These are phyloP conservation scores for Antechinus stuartii DNA, from an alignment of 2,113 vertebrate species.

Conservation along the genomic window DNA sequence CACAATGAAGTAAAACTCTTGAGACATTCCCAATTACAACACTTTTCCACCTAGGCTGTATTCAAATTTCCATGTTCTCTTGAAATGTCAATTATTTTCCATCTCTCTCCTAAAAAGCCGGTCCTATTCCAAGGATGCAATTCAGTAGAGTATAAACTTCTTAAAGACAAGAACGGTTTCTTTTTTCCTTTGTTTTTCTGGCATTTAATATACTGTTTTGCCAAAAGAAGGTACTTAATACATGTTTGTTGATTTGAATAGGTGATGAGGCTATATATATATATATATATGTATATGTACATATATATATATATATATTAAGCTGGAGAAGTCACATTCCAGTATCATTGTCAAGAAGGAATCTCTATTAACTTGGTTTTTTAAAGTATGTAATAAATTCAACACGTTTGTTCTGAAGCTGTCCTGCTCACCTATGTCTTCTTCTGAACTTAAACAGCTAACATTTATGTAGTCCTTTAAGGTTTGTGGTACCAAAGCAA, in stretches of 20 bases:
- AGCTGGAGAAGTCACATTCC: too few relatives aligned
- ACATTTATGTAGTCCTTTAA: too few relatives aligned
- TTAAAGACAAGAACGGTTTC: not conserved
- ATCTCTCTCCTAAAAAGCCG: slow-evolving; percentile 53
- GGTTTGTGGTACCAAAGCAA: too few relatives aligned
- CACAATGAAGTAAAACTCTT: slow-evolving; percentile 38
- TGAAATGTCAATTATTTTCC: slow-evolving; percentile 55
- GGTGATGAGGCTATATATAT: not conserved
- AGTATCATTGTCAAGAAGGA: too few relatives aligned
- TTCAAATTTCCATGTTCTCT: slow-evolving; percentile 33
- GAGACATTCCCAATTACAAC: not conserved
- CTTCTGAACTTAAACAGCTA: too few relatives aligned
- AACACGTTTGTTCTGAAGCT: not conserved
- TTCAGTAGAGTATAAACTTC: not conserved
- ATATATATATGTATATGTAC: too few relatives aligned
- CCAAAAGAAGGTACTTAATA: not conserved
- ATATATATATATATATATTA: too few relatives aligned
- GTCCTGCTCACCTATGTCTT: too few relatives aligned
- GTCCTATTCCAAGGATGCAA: not conserved
- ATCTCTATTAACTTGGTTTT: not conserved
- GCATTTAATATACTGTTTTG: not conserved
- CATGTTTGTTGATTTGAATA: not conserved
- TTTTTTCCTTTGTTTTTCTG: not conserved
- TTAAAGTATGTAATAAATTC: not conserved
- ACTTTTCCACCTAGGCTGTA: not conserved